Evolutionary conservation across 2,113 vertebrate species (phyloP).

Genomic region (Aldabrachelys gigantea): DNA sequence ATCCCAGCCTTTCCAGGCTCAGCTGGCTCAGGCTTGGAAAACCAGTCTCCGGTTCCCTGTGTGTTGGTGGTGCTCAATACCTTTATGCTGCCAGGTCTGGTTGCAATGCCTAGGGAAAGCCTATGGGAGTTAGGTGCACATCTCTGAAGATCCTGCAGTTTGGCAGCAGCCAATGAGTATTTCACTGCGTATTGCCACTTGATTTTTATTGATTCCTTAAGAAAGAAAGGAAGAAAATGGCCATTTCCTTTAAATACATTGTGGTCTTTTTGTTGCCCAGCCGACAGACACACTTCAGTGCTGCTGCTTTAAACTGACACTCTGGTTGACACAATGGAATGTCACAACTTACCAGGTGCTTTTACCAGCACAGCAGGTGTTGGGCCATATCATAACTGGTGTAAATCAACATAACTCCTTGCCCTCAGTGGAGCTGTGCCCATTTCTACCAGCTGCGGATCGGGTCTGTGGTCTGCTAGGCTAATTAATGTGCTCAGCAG

Average conservation of each 20-base stretch:
- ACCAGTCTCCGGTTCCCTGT: not conserved
- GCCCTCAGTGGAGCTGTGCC: not conserved
- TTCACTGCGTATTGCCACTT: not conserved
- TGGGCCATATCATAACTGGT: not conserved
- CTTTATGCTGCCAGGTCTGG: accelerated
- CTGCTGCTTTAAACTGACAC: not conserved
- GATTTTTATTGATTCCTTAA: not conserved
- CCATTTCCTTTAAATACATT: not conserved
- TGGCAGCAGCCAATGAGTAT: not conserved
- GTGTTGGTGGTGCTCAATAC: not conserved
- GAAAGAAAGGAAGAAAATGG: not conserved
- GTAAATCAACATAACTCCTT: not conserved
- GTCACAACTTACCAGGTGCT: no score
- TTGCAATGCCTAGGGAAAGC: not conserved
- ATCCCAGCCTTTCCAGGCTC: not conserved
- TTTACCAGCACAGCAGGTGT: not conserved
- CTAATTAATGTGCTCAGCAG: not conserved
- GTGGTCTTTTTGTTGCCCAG: not conserved
- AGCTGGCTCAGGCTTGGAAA: not conserved
- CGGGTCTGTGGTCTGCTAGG: not conserved
- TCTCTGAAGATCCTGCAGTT: accelerated
- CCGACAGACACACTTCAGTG: accelerated
- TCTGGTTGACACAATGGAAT: not conserved
- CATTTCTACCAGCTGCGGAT: not conserved
- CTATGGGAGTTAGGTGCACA: not conserved